Base-by-base conservation (phyloP, 2,113 vertebrate genomes). In the Butastur rufipennis region DNA sequence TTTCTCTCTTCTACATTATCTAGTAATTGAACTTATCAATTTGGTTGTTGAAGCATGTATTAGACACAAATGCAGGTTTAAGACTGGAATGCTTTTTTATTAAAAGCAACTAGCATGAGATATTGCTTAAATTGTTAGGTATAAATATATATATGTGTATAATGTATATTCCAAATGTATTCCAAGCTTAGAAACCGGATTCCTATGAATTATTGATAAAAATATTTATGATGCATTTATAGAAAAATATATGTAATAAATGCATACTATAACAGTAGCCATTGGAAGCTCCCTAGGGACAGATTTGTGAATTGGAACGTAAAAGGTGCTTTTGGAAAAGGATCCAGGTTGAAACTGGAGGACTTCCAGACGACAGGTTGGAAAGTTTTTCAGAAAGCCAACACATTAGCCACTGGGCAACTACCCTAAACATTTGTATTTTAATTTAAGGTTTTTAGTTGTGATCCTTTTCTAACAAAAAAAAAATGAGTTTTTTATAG, bases 211-310 rank as follows among this genome's bases (percentile, higher is more conserved):
- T 98, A 97, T 96, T 97, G 98, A 98, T 98, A 95, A 97, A 90
- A 98, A 97, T 98, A 98, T 98, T 98, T 98, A 98, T 98, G 97
- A 98, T 98, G 98, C 98, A 98, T 98, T 98, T 98, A 98, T 97
- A 97, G 96, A 97, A 96, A 97, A 97, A 95, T 96, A 94, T 92
- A 91, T 96, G 85, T 90, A 96, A 97, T 98, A 97, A 98, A 97
- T 98, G 96, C 97, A 98, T 88, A 97, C 89, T 81, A 32, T 88
- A 92, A 86, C 94, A 97, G 96, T 96, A 97, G 94, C 94, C 91
- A 97, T 96, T 94, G 93, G 95, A 96, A 96, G 97, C 93, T 97
- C 98, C 97, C 96, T 96, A 97, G 95, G 79, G 56, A 96, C 90
- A 58, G 96, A 94, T 85, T 96, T 95, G 96, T 45, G 94, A 92